Evolutionary conservation across 2,888 invertebrate genomes (phyloP).

Genomic region (Drosophila stalkeri): DNA sequence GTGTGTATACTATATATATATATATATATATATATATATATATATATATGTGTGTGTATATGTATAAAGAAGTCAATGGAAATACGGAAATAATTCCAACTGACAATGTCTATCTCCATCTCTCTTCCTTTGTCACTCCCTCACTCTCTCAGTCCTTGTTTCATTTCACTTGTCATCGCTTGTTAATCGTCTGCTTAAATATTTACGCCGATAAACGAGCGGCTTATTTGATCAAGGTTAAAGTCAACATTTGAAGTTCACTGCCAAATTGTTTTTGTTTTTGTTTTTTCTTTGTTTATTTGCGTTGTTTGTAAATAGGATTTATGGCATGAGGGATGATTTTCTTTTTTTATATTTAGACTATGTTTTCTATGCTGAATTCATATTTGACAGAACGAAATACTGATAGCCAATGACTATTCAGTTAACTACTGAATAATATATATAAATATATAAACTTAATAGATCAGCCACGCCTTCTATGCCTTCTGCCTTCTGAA

Average conservation of each 20-base stretch:
- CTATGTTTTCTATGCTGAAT: not conserved
- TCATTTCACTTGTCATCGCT: constrained; percentile 46
- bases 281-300: not conserved
- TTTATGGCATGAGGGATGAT: not conserved
- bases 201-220: constrained; percentile 81
- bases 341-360: not conserved
- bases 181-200: constrained; percentile 75
- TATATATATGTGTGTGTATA: too few species aligned
- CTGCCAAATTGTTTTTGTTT: constrained; percentile 2
- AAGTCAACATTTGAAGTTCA: constrained; percentile 13
- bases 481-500: not conserved
- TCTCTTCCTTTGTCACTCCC: not conserved
- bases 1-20: not conserved
- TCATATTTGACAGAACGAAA: not conserved
- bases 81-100: not conserved
- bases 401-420: not conserved
- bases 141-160: not conserved
- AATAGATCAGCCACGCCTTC: not conserved
- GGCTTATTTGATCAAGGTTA: constrained; percentile 34
- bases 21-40: too few species aligned
- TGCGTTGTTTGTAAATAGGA: not conserved
- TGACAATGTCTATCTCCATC: not conserved
- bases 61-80: not conserved
- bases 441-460: too few species aligned
- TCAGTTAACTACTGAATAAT: not conserved